These are phyloP conservation scores for Parauchenoglanis punctatus DNA, from an alignment of 2,797 vertebrate species.

Conservation along the genomic window DNA sequence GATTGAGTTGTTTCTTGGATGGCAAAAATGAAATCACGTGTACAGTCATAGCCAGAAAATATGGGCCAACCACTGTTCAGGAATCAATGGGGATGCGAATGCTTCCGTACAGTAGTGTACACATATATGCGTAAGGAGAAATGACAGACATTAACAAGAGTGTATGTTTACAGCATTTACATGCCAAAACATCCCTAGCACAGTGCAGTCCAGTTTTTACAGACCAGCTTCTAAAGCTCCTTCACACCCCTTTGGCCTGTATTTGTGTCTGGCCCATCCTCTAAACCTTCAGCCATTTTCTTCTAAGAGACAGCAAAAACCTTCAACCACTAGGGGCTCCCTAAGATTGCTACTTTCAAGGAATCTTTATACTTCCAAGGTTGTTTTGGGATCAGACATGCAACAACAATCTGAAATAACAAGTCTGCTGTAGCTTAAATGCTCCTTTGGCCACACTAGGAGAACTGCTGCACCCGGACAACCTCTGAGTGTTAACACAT, in stretches of 20 bases:
- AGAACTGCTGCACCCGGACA: slow-evolving; percentile 21
- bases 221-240: background rate
- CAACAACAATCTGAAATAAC: slow-evolving; percentile 32
- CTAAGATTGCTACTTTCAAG: slow-evolving; percentile 47
- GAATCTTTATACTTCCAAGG: slow-evolving; percentile 59
- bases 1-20: slow-evolving; percentile 66
- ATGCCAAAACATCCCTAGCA: slow-evolving; percentile 41
- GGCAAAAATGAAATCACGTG: slow-evolving; percentile 28
- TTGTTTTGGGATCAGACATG: slow-evolving; percentile 36
- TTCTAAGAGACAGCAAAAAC: slow-evolving; percentile 11
- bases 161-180: slow-evolving; percentile 37
- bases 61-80: slow-evolving; percentile 15
- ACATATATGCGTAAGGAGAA: slow-evolving; percentile 23
- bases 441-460: slow-evolving; percentile 18
- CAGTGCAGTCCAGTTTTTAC: slow-evolving; percentile 28
- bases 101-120: slow-evolving; percentile 36
- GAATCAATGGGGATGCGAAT: slow-evolving; percentile 7
- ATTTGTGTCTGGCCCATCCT: slow-evolving; percentile 22
- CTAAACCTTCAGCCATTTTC: slow-evolving; percentile 22
- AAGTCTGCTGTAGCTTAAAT: background rate
- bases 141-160: slow-evolving; percentile 31
- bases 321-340: slow-evolving; percentile 70
- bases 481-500: slow-evolving; percentile 36
- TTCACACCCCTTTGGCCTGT: slow-evolving; percentile 7
- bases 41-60: slow-evolving; percentile 19